These are phyloP conservation scores for Carterocephalus palaemon DNA, from an alignment of 2,888 invertebrate genomes.

Conservation along the genomic window DNA sequence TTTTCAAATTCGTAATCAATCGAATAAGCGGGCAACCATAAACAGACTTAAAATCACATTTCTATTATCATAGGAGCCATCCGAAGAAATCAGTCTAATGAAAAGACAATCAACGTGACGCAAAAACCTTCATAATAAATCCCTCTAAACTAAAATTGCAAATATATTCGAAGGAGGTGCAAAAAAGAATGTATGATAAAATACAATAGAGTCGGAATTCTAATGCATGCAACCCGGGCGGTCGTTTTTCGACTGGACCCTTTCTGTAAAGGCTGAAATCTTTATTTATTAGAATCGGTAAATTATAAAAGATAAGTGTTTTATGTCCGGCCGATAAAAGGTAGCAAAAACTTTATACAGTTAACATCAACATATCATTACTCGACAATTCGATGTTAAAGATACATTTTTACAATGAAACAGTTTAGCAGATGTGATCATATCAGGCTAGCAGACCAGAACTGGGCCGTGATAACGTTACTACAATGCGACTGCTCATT, in stretches of 20 bases:
- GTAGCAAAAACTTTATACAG: constrained; percentile 23
- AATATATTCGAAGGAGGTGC: constrained; percentile 66
- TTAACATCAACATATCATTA: constrained; percentile 22
- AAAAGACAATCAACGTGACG: constrained; percentile 36
- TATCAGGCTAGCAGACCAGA: constrained; percentile 1
- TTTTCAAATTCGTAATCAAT: constrained; percentile 17
- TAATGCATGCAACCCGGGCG: constrained; percentile 71
- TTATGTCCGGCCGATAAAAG: constrained; percentile 53
- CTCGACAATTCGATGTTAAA: constrained; percentile 16
- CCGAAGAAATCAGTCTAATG: constrained; percentile 31
- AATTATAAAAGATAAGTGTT: constrained; percentile 66
- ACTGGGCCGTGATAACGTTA: background rate
- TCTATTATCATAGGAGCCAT: constrained; percentile 31
- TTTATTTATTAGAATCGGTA: constrained; percentile 77
- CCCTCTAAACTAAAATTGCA: constrained; percentile 57
- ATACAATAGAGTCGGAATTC: constrained; percentile 70
- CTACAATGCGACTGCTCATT: no score
- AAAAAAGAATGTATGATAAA: constrained; percentile 75
- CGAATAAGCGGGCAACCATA: constrained; percentile 8
- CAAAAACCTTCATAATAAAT: constrained; percentile 41
- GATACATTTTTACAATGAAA: constrained; percentile 17
- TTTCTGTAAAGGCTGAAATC: constrained; percentile 66
- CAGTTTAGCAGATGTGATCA: background rate
- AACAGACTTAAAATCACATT: constrained; percentile 22
- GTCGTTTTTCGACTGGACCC: constrained; percentile 66